Percentiles rank a stretch among this genome's conserved stretches.
Conservation (phyloP, 2,113 vertebrate genomes). For the Scortum barcoo region DNA sequence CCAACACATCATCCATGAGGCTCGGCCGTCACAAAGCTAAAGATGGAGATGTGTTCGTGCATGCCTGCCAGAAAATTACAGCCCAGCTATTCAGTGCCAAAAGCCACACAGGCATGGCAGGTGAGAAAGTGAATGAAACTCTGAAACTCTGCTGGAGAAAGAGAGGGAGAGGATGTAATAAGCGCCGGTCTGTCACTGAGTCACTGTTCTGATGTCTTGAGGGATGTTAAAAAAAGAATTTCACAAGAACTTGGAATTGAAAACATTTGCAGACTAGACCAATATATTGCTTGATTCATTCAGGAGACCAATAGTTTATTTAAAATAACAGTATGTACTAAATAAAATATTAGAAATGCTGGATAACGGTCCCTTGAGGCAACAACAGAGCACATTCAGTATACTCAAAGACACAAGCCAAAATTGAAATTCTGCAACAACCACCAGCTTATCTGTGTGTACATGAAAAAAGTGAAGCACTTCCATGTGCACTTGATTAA, state of each 20-base stretch:
- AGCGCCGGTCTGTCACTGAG: slow-evolving; percentile 44
- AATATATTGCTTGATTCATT: slow-evolving; percentile 1
- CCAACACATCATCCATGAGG: slow-evolving; percentile 49
- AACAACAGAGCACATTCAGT: background rate
- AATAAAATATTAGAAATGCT: slow-evolving; percentile 11
- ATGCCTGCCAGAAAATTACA: slow-evolving; percentile 71
- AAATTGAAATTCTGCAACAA: slow-evolving; percentile 46
- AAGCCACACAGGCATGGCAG: slow-evolving; percentile 61
- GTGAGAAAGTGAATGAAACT: slow-evolving; percentile 65
- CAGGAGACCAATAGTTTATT: background rate
- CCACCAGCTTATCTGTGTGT: slow-evolving; percentile 55
- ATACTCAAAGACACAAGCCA: slow-evolving; percentile 1
- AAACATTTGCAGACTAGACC: slow-evolving; percentile 9
- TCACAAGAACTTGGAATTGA: background rate
- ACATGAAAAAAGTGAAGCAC: slow-evolving; percentile 51
- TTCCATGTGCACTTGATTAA: slow-evolving; percentile 66
- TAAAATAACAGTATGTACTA: background rate
- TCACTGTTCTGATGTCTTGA: slow-evolving; percentile 15
- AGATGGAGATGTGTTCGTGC: slow-evolving; percentile 73
- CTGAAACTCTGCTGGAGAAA: slow-evolving; percentile 25
- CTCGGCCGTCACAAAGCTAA: slow-evolving; percentile 54
- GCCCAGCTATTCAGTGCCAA: slow-evolving; percentile 63
- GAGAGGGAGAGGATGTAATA: slow-evolving; percentile 20
- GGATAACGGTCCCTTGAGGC: background rate
- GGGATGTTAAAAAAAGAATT: background rate